Conservation (phyloP, 2,797 vertebrate species). For the Siniperca scherzeri region DNA sequence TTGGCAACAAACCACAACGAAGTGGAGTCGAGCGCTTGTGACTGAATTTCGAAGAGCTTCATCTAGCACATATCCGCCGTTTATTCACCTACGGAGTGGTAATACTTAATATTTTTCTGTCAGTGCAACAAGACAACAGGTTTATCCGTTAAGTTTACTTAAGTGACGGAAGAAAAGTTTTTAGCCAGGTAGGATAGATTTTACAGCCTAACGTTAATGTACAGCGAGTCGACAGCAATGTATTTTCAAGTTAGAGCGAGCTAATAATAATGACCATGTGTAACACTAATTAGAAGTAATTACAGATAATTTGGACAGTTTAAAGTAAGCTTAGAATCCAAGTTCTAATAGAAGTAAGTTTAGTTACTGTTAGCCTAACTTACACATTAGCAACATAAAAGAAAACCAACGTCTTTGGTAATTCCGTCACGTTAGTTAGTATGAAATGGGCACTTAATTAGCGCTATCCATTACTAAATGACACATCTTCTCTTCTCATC, state of each 20-base stretch:
- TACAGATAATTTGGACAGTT: neutral
- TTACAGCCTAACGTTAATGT: neutral
- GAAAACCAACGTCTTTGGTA: neutral
- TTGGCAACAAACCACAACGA: slow-evolving; percentile 61
- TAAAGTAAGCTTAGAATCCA: neutral
- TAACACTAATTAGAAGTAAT: neutral
- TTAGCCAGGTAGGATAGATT: neutral
- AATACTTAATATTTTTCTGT: neutral
- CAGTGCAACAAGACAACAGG: neutral
- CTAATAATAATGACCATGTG: too few species aligned
- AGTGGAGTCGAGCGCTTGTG: neutral
- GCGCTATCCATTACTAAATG: neutral
- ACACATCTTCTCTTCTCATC: neutral
- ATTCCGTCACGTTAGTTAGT: neutral
- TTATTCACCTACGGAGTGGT: neutral
- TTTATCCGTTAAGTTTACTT: neutral
- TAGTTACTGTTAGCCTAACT: neutral
- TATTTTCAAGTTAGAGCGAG: too few species aligned
- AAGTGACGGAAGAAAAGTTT: neutral
- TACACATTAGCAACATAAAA: neutral
- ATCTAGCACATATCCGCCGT: too few species aligned
- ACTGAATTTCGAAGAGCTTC: neutral
- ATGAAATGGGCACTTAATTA: neutral
- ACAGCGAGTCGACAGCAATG: too few species aligned
- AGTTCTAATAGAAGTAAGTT: too few species aligned